These are phyloP conservation scores for Ptyas mucosa DNA, from an alignment of 2,113 vertebrate species.

Conservation along the genomic window DNA sequence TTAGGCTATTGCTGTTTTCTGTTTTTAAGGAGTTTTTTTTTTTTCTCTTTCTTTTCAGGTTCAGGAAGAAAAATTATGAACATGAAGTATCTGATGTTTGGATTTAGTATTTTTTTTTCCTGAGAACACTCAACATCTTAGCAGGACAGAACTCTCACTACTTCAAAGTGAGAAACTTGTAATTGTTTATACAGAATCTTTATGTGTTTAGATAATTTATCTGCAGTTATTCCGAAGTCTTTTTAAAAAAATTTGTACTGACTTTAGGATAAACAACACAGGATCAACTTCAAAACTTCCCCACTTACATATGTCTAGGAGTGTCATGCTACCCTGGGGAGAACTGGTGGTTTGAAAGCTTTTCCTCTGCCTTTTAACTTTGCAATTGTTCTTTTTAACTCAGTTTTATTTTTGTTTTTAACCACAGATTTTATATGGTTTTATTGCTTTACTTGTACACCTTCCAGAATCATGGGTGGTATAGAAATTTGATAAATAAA, in stretches of 20 bases:
- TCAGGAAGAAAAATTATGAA: background rate
- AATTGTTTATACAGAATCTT: background rate
- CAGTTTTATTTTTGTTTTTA: background rate
- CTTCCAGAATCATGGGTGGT: background rate
- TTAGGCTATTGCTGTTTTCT: background rate
- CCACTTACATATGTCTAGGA: background rate
- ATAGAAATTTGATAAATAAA: background rate
- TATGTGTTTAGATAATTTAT: background rate
- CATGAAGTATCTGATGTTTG: background rate
- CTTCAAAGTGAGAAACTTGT: background rate
- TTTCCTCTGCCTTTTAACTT: background rate
- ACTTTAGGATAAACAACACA: background rate
- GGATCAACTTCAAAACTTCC: background rate
- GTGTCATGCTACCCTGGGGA: background rate
- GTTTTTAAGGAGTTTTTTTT: background rate
- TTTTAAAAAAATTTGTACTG: conserved; percentile 17
- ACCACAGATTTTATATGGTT: background rate
- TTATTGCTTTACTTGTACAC: background rate
- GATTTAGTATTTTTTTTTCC: background rate
- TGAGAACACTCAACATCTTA: background rate
- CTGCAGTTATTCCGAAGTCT: conserved; percentile 12
- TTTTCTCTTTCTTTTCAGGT: background rate
- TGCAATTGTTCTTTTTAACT: background rate
- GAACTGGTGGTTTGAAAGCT: background rate
- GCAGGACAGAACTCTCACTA: background rate